phyloP scores from a whole-genome alignment of 2,113 vertebrate species.

The Brienomyrus brachyistius region DNA sequence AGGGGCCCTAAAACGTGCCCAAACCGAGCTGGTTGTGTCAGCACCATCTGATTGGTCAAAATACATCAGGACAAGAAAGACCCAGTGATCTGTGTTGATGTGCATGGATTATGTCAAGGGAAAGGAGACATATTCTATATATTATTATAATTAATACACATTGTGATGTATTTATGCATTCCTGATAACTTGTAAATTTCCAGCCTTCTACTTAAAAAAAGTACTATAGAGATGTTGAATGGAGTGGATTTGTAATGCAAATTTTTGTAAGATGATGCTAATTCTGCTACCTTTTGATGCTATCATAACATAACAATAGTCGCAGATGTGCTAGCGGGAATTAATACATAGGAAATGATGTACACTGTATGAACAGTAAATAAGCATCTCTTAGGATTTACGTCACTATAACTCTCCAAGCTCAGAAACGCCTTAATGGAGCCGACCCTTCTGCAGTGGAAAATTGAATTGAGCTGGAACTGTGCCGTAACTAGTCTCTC shows the following conservation, averaged over 20 bases:
- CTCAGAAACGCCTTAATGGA: not conserved
- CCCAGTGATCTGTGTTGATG: not conserved
- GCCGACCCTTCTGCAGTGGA: not conserved
- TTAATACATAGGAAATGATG: not conserved
- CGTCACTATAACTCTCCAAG: not conserved
- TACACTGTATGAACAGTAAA: not conserved
- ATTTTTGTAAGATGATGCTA: not conserved
- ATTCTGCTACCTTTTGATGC: not conserved
- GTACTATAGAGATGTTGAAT: not conserved
- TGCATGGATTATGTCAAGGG: not conserved
- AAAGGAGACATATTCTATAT: not conserved
- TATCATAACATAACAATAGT: not conserved
- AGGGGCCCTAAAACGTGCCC: not conserved
- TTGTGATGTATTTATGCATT: not conserved
- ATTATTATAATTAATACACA: not conserved
- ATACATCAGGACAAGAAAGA: not conserved
- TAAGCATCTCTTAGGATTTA: not conserved
- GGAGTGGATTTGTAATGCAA: not conserved
- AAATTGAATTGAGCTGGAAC: not conserved
- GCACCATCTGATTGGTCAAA: not conserved
- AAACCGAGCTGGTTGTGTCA: not conserved
- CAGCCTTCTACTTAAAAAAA: not conserved
- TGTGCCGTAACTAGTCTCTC: not conserved
- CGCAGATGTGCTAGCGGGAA: not conserved
- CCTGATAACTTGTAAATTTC: not conserved